Percentiles rank a stretch among this genome's conserved stretches.
Conservation (phyloP, 2,888 invertebrate genomes). For the Pristionchus mayeri region DNA sequence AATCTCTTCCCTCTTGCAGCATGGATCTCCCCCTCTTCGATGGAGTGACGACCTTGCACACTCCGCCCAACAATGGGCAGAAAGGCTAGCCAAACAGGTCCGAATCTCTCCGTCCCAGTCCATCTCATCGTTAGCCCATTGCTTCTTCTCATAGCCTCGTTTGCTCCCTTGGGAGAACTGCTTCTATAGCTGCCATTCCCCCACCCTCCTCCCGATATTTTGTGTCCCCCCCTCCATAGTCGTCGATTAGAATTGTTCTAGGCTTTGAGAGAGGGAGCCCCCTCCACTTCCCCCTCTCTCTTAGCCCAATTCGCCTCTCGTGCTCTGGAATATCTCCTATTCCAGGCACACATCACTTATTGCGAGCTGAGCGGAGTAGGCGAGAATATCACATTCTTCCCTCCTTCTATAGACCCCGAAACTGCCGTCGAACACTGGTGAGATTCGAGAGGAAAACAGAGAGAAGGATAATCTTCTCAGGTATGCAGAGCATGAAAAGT, state of each 20-base stretch:
- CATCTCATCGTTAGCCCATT: slow-evolving; percentile 36
- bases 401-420: slow-evolving; percentile 64
- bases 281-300: slow-evolving; percentile 2
- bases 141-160: slow-evolving; percentile 51
- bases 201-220: neutral
- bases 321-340: neutral
- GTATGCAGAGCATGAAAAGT: slow-evolving; percentile 73
- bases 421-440: slow-evolving; percentile 50
- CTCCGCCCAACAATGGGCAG: slow-evolving; percentile 78
- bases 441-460: slow-evolving; percentile 3
- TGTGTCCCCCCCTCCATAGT: neutral
- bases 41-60: slow-evolving; percentile 76
- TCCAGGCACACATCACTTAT: slow-evolving; percentile 61
- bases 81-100: slow-evolving; percentile 76
- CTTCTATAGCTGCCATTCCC: slow-evolving; percentile 15
- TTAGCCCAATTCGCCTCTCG: neutral
- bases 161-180: slow-evolving; percentile 55
- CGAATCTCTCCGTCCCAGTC: neutral
- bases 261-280: neutral
- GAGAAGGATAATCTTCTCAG: slow-evolving; percentile 54
- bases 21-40: slow-evolving; percentile 74
- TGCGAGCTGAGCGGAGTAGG: slow-evolving; percentile 72
- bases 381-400: slow-evolving; percentile 75
- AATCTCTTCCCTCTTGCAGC: slow-evolving; percentile 61
- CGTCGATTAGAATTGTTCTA: slow-evolving; percentile 28